These are phyloP conservation scores for Podarcis siculus DNA, from an alignment of 2,797 vertebrate genomes.

Conservation along the genomic window DNA sequence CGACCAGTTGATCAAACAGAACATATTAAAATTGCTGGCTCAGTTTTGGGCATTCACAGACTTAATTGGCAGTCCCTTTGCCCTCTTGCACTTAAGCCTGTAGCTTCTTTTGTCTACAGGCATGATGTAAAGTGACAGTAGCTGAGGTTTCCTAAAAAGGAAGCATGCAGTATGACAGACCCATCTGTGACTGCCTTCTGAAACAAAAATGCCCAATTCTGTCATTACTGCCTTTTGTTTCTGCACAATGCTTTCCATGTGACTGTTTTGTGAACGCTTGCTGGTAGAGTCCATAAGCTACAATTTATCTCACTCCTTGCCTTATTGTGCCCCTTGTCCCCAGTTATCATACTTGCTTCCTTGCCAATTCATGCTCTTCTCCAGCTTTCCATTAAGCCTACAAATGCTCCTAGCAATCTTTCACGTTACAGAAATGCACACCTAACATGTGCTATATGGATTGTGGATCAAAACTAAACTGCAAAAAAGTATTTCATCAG, in stretches of 20 bases:
- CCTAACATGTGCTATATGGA: conserved; percentile 65
- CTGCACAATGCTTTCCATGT: conserved; percentile 29
- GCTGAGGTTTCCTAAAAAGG: conserved; percentile 62
- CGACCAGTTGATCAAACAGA: conserved; percentile 47
- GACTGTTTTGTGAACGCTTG: conserved; percentile 46
- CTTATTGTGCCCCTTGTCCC: conserved; percentile 31
- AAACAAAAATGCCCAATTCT: conserved; percentile 69
- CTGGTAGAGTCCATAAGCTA: conserved; percentile 42
- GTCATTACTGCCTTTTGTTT: conserved; percentile 71
- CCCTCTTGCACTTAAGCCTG: conserved; percentile 46
- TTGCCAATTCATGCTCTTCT: conserved; percentile 23
- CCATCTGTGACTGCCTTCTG: conserved; percentile 71
- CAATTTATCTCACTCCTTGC: conserved; percentile 32
- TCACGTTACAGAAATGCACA: conserved; percentile 61
- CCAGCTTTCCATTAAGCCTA: conserved; percentile 54
- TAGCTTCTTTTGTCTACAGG: conserved; percentile 51
- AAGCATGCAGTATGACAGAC: conserved; percentile 64
- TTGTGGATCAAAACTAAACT: conserved; percentile 62
- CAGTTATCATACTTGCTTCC: conserved; percentile 20
- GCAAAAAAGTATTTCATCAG: conserved; percentile 78
- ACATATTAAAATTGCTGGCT: conserved; percentile 42
- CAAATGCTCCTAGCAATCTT: conserved; percentile 51
- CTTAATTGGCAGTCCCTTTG: conserved; percentile 54
- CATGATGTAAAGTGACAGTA: conserved; percentile 65
- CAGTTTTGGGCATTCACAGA: conserved; percentile 49